These are phyloP conservation scores for Standfussiana lucernea DNA, from an alignment of 2,888 invertebrate genomes.

Conservation along the genomic window DNA sequence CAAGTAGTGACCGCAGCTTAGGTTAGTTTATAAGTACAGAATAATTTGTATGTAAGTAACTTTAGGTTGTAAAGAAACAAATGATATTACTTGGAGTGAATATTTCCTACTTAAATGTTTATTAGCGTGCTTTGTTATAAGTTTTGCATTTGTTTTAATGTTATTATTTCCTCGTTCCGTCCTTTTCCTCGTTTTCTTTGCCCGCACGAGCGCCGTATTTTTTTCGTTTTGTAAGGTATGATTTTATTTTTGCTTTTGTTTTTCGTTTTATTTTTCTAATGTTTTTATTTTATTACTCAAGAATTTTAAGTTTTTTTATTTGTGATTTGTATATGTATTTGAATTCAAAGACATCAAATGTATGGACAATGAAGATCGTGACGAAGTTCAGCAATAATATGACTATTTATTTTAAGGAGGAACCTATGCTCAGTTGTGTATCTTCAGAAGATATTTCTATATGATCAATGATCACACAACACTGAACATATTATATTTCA, in stretches of 20 bases:
- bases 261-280: constrained; percentile 51
- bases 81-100: constrained; percentile 81
- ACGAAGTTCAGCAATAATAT: neutral
- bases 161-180: constrained; percentile 81
- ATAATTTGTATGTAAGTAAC: constrained; percentile 74
- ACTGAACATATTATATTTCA: too few species aligned
- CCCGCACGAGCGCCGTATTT: constrained; percentile 86
- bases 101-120: constrained; percentile 78
- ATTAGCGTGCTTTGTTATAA: constrained; percentile 76
- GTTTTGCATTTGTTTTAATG: constrained; percentile 73
- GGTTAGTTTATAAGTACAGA: constrained; percentile 85
- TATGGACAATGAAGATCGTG: neutral
- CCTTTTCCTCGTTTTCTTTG: constrained; percentile 77
- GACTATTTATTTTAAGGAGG: neutral
- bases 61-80: constrained; percentile 84
- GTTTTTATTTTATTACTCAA: constrained; percentile 16
- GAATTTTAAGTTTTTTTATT: neutral
- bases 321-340: neutral
- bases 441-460: neutral
- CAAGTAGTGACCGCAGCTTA: constrained; percentile 77
- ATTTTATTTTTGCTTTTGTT: constrained; percentile 75
- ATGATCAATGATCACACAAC: too few species aligned
- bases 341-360: too few species aligned
- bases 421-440: neutral
- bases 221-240: constrained; percentile 85